Percentiles rank a stretch among this genome's conserved stretches.
Evolutionary conservation across 2,888 invertebrate genomes (phyloP).

Genomic region (Drosophila buzzatii): DNA sequence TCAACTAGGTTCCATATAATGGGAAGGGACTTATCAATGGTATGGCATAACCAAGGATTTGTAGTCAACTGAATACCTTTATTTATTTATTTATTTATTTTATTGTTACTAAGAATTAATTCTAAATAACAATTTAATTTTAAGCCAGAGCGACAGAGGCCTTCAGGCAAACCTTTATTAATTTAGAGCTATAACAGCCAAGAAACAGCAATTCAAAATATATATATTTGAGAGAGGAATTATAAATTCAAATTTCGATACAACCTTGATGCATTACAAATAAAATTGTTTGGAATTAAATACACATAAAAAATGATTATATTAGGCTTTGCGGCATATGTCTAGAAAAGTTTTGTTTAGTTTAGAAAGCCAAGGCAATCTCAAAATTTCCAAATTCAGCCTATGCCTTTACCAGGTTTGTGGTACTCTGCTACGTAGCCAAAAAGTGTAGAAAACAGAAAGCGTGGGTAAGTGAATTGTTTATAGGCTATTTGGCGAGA

Average conservation of each 20-base stretch:
- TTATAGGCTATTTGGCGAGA: conserved; percentile 2
- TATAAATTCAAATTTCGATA: not conserved
- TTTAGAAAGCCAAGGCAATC: conserved; percentile 31
- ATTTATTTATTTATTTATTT: too few species aligned
- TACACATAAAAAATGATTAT: not conserved
- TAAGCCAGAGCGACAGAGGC: too few species aligned
- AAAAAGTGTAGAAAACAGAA: conserved; percentile 8
- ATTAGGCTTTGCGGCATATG: conserved; percentile 31
- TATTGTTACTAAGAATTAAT: too few species aligned
- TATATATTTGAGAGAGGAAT: not conserved
- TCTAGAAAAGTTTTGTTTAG: conserved; percentile 18
- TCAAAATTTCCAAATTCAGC: conserved; percentile 12
- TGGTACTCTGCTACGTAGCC: conserved; percentile 12
- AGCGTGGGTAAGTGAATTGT: conserved; percentile 8
- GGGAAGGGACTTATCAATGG: not conserved
- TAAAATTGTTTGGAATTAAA: not conserved
- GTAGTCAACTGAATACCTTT: not conserved
- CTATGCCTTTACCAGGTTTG: conserved; percentile 1
- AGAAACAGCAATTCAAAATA: too few species aligned
- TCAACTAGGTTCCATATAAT: not conserved
- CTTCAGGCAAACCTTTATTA: not conserved
- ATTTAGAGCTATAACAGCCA: too few species aligned
- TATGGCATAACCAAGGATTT: not conserved
- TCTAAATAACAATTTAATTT: too few species aligned
- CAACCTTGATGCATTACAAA: not conserved